Percentiles rank a stretch among this genome's conserved stretches.
Conservation (phyloP, 92 coral and sea anemone genomes). For the Zoanthus solanderi region DNA sequence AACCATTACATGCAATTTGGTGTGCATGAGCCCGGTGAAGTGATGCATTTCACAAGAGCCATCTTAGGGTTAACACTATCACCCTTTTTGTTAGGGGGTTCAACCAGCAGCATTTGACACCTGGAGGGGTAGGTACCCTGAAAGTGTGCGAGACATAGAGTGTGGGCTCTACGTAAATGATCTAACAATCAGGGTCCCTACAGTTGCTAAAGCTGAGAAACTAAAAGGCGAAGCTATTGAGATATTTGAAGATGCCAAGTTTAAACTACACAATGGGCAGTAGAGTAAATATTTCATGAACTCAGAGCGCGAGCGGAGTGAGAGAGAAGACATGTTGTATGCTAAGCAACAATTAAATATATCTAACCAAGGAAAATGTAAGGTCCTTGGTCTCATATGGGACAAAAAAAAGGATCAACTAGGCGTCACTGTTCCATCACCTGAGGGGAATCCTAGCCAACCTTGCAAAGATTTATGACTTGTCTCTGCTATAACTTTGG, state of each 20-base stretch:
- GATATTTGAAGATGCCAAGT: constrained; percentile 2
- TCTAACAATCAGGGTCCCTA: constrained; percentile 27
- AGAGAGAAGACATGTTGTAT: constrained; percentile 13
- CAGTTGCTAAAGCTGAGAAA: constrained; percentile 24
- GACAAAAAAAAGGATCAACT: neutral
- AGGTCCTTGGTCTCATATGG: neutral
- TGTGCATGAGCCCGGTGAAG: no score
- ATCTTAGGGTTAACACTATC: no score
- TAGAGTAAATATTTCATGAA: neutral
- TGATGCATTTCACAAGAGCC: no score
- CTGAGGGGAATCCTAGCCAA: constrained; percentile 23
- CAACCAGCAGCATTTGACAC: neutral
- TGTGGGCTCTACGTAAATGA: constrained; percentile 38
- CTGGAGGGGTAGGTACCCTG: constrained; percentile 38
- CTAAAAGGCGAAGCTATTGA: constrained; percentile 19
- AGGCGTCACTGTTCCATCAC: neutral
- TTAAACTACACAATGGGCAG: constrained; percentile 13
- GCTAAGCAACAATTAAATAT: constrained; percentile 25
- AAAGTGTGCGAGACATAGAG: constrained; percentile 14
- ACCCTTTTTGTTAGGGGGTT: neutral
- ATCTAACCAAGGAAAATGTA: neutral
- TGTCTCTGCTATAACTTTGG: neutral
- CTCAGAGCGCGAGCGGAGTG: no score
- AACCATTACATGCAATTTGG: no score
- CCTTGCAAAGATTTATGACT: constrained; percentile 9